Conservation (phyloP, 2,797 vertebrate genomes). For the Rallus crepitans region DNA sequence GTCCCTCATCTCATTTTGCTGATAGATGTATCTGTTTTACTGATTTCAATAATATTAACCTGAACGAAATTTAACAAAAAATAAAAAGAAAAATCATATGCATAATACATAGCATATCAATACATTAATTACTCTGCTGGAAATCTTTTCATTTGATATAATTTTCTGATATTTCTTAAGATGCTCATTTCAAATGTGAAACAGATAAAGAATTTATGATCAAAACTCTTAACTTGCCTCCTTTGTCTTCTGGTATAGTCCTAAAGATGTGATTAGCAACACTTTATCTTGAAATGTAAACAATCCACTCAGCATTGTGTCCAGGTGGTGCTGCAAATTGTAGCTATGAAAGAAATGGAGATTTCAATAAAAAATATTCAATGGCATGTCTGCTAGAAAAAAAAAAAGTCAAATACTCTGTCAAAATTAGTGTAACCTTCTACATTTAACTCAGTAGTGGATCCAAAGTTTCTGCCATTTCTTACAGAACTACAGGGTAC, state of each 20-base stretch:
- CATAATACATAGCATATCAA: conserved; percentile 59
- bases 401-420: neutral
- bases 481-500: neutral
- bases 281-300: conserved; percentile 10
- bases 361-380: neutral
- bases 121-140: neutral
- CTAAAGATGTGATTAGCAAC: conserved; percentile 16
- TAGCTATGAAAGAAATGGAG: neutral
- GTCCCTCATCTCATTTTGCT: neutral
- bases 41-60: conserved; percentile 11
- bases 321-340: neutral
- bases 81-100: conserved; percentile 5
- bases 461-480: neutral
- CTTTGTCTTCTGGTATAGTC: neutral
- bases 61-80: conserved; percentile 51
- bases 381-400: neutral
- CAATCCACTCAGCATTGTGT: neutral
- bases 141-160: conserved; percentile 32
- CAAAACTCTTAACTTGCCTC: neutral
- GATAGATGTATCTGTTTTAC: neutral
- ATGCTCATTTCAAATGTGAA: conserved; percentile 44
- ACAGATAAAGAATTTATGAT: conserved; percentile 41
- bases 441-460: neutral
- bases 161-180: conserved; percentile 37
- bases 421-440: neutral